Conservation (phyloP, 2,797 vertebrate species). For the Cynopterus sphinx region DNA sequence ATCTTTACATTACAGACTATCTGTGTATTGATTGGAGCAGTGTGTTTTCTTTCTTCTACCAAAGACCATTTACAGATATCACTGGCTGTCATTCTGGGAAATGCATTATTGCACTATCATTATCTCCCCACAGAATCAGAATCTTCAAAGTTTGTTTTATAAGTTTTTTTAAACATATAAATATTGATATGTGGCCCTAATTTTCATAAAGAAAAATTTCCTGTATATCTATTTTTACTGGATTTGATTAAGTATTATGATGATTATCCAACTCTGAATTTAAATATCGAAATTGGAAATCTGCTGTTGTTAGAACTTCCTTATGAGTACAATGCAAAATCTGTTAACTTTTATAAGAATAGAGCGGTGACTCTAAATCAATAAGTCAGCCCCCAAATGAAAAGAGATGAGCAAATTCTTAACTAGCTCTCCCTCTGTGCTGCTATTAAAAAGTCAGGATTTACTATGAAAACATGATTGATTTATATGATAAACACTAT, state of each 20-base stretch:
- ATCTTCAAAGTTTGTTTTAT: constrained; percentile 68
- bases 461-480: not conserved
- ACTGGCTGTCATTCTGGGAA: constrained; percentile 81
- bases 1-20: constrained; percentile 85
- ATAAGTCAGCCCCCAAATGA: constrained; percentile 4
- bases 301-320: not conserved
- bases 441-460: not conserved
- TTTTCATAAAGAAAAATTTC: constrained; percentile 70
- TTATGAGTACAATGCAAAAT: not conserved
- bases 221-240: constrained; percentile 18
- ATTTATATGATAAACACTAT: not conserved
- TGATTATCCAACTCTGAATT: constrained; percentile 1
- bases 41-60: constrained; percentile 77
- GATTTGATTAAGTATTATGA: not conserved
- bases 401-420: not conserved
- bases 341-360: not conserved
- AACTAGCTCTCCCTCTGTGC: not conserved
- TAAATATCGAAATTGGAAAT: constrained; percentile 13
- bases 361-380: not conserved
- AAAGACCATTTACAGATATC: constrained; percentile 82
- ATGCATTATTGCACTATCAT: constrained; percentile 76
- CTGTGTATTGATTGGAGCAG: constrained; percentile 84
- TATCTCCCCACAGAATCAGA: constrained; percentile 78
- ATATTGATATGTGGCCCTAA: constrained; percentile 41
- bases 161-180: constrained; percentile 45